Evolutionary conservation across 2,797 vertebrate species (phyloP).

Genomic region (Parauchenoglanis ngamensis): DNA sequence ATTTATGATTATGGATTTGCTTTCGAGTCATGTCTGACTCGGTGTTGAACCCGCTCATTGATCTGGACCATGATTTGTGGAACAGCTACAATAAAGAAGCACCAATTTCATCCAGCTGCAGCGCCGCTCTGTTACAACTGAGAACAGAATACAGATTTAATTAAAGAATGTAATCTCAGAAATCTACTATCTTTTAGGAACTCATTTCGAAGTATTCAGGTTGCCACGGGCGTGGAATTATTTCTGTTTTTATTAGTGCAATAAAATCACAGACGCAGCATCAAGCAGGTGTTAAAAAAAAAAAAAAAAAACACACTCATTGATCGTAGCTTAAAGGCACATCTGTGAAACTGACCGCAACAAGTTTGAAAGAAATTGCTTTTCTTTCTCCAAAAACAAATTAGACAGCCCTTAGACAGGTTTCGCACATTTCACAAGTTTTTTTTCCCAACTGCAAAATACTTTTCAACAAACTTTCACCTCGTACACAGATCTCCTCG

Average conservation of each 20-base stretch:
- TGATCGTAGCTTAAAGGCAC: slow-evolving; percentile 18
- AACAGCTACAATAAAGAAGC: background rate
- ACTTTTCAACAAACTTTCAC: background rate
- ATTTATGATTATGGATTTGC: background rate
- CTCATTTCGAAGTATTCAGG: background rate
- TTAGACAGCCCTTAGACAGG: slow-evolving; percentile 9
- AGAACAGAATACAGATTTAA: background rate
- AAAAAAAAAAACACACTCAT: background rate
- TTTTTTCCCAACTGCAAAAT: background rate
- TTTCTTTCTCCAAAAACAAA: slow-evolving; percentile 10
- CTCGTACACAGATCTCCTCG: background rate
- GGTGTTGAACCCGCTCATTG: background rate
- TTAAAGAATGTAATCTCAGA: background rate
- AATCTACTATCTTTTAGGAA: slow-evolving; percentile 19
- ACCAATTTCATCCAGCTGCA: background rate
- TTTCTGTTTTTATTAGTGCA: slow-evolving; percentile 28
- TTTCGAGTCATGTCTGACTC: background rate
- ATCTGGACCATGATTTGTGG: background rate
- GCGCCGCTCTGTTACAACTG: background rate
- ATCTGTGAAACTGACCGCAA: slow-evolving; percentile 15
- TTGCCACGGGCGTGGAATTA: background rate
- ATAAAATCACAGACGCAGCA: background rate
- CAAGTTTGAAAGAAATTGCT: slow-evolving; percentile 18
- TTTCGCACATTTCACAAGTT: background rate
- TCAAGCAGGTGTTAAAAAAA: background rate